Conservation (phyloP, 2,888 invertebrate genomes). For the Pseudolycoriella hygida region DNA sequence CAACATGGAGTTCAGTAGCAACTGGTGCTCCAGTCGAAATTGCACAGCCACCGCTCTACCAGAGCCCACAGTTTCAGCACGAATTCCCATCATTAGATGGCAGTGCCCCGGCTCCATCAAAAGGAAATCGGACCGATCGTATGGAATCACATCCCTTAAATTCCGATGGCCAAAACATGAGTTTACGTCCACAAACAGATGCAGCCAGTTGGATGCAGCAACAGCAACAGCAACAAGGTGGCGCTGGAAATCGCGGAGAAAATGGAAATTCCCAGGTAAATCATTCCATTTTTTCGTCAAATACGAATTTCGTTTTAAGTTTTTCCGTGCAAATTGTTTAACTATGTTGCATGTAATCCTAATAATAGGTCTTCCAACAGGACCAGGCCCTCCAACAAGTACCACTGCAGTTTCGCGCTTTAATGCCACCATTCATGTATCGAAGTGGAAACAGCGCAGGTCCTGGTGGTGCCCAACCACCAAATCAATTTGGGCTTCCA, state of each 20-base stretch:
- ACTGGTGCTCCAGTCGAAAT: conserved; percentile 25
- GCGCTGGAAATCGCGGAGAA: conserved; percentile 27
- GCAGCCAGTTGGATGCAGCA: conserved; percentile 22
- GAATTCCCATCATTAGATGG: conserved; percentile 78
- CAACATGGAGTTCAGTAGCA: conserved; percentile 43
- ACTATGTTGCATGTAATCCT: too few species aligned
- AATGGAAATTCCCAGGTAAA: neutral
- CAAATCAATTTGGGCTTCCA: conserved; percentile 3
- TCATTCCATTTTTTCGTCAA: too few species aligned
- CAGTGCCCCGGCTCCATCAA: conserved; percentile 21
- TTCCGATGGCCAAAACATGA: conserved; percentile 15
- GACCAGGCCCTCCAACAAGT: conserved; percentile 36
- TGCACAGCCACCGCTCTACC: conserved; percentile 44
- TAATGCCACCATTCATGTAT: conserved; percentile 60
- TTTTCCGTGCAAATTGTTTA: too few species aligned
- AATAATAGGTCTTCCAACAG: conserved; percentile 19
- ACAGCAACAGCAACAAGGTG: conserved; percentile 15
- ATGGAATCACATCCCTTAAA: conserved; percentile 19
- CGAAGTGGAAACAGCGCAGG: conserved; percentile 17
- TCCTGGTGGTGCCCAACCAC: conserved; percentile 10
- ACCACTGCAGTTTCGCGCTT: conserved; percentile 50
- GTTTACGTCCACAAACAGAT: conserved; percentile 27
- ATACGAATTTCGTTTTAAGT: too few species aligned
- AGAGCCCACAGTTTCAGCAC: conserved; percentile 84
- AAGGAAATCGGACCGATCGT: conserved; percentile 26